Evolutionary conservation across 2,888 invertebrate genomes (phyloP).

Genomic region (Biston betularia): DNA sequence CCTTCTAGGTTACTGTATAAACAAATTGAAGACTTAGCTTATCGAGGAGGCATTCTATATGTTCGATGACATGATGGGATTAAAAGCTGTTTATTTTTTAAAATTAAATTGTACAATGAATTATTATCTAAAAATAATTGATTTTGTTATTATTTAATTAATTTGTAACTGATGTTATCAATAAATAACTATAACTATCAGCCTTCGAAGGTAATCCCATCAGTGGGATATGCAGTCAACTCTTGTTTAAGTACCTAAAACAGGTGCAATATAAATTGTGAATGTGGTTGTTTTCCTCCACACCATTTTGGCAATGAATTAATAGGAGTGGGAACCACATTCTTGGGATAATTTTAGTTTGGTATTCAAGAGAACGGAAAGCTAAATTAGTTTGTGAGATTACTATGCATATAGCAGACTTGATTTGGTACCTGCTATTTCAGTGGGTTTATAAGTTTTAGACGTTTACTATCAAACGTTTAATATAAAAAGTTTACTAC

Average conservation of each 20-base stretch:
- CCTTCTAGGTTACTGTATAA: no score
- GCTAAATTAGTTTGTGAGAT: conserved; percentile 38
- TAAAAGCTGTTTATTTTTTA: no score
- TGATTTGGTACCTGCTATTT: conserved; percentile 22
- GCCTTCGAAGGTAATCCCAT: no score
- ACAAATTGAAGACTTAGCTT: no score
- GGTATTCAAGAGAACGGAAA: conserved; percentile 47
- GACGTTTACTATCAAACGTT: background rate
- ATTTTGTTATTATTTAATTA: no score
- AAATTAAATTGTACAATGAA: no score
- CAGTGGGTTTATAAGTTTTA: conserved; percentile 6
- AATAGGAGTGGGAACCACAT: conserved; percentile 44
- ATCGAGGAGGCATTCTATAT: no score
- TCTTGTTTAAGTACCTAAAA: conserved; percentile 24
- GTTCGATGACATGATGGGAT: no score
- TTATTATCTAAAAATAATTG: no score
- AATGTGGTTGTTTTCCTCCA: conserved; percentile 37
- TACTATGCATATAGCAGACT: conserved; percentile 24
- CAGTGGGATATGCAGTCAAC: conserved; percentile 9
- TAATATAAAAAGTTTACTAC: background rate
- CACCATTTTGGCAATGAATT: conserved; percentile 43
- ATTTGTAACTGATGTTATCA: no score
- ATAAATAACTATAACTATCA: no score
- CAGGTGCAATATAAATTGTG: conserved; percentile 40
- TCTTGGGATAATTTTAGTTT: conserved; percentile 43